These are phyloP conservation scores for Littorina saxatilis DNA, from an alignment of 1,140 invertebrate genomes.

Conservation along the genomic window DNA sequence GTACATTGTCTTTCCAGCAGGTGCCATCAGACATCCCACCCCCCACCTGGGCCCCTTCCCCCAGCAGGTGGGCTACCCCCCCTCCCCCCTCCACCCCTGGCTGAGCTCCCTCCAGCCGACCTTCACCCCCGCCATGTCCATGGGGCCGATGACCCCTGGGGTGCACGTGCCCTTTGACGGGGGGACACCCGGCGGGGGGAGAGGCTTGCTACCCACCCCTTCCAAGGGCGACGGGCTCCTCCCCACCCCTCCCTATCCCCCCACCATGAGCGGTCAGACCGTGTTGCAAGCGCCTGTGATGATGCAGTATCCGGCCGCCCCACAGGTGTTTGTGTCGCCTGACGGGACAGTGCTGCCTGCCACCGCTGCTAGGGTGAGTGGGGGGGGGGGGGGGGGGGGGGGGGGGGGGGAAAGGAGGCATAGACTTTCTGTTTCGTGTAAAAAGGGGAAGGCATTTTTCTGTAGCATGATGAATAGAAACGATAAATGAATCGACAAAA, in stretches of 20 bases:
- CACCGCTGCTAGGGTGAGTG: not conserved
- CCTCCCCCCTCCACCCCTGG: not conserved
- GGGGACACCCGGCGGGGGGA: not conserved
- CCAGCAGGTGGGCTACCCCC: not conserved
- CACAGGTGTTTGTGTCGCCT: not conserved
- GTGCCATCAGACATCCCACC: not conserved
- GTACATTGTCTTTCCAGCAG: not conserved
- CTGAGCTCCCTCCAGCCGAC: not conserved
- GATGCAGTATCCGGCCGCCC: too few relatives aligned
- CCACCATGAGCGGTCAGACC: not conserved
- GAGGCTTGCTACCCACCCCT: not conserved
- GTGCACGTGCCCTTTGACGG: conserved; percentile 32
- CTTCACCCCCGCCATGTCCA: conserved; percentile 8
- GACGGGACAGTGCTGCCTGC: not conserved
- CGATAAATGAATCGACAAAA: too few relatives aligned
- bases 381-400: not conserved
- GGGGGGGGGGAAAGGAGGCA: not conserved
- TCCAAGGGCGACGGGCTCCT: conserved; percentile 11
- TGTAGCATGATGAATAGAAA: too few relatives aligned
- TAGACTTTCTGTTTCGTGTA: not conserved
- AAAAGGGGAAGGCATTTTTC: not conserved
- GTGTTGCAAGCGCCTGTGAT: not conserved
- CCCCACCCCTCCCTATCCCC: conserved; percentile 5
- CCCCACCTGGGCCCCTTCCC: not conserved
- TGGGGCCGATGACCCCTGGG: not conserved